These are phyloP conservation scores for Acipenser ruthenus DNA, from an alignment of 2,797 vertebrate genomes.

Conservation along the genomic window DNA sequence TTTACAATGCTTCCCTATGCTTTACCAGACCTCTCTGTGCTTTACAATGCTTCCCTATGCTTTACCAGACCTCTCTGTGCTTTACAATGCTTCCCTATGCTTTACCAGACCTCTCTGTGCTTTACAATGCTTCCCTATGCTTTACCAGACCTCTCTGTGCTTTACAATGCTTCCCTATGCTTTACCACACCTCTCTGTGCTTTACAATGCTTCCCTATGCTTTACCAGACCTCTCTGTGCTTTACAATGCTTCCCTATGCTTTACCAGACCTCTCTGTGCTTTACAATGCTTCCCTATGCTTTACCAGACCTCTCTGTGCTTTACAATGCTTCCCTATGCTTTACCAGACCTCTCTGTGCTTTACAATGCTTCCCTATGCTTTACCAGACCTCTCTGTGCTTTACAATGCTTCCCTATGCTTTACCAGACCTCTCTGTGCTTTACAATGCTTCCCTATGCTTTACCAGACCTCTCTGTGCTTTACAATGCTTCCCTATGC, in stretches of 20 bases:
- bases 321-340: too few relatives aligned
- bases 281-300: neutral
- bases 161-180: neutral
- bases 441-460: neutral
- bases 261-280: neutral
- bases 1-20: too few relatives aligned
- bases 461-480: neutral
- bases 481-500: too few relatives aligned
- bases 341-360: neutral
- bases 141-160: too few relatives aligned
- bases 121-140: neutral
- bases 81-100: too few relatives aligned
- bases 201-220: neutral
- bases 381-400: too few relatives aligned
- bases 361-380: neutral
- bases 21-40: neutral
- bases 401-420: neutral
- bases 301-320: neutral
- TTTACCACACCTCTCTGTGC: neutral
- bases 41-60: neutral
- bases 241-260: too few relatives aligned
- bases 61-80: neutral
- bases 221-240: neutral
- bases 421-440: neutral
- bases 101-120: neutral